phyloP scores from a whole-genome alignment of 1,140 invertebrate genomes.

The Monomorium pharaonis region DNA sequence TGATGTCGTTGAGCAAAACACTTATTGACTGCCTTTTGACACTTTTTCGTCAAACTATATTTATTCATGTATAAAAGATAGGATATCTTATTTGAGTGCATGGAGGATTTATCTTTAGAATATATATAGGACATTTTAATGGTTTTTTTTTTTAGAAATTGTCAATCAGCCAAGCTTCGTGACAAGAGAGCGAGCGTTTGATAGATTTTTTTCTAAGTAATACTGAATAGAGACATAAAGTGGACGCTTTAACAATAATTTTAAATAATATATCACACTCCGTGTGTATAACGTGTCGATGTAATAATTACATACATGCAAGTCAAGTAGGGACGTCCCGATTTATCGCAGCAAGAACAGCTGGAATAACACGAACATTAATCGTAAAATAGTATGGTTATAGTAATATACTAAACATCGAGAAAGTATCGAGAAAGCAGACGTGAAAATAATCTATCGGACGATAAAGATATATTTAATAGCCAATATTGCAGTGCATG shows the following conservation, averaged over 20 bases:
- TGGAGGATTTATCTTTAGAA: not conserved
- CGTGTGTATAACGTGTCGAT: not conserved
- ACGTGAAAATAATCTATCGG: slow-evolving; percentile 20
- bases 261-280: not conserved
- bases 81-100: slow-evolving; percentile 8
- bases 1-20: not conserved
- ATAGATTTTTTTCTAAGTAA: not conserved
- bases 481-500: not conserved
- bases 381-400: slow-evolving; percentile 10
- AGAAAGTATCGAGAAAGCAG: not conserved
- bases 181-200: not conserved
- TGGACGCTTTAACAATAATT: not conserved
- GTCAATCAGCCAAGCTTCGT: not conserved
- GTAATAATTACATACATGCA: slow-evolving; percentile 7
- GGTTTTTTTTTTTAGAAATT: not conserved
- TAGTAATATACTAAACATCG: not conserved
- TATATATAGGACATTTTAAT: not conserved
- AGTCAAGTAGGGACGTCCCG: not conserved
- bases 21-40: slow-evolving; percentile 33
- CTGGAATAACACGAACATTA: slow-evolving; percentile 17
- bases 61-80: not conserved
- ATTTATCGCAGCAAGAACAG: slow-evolving; percentile 4
- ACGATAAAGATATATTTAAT: slow-evolving; percentile 44
- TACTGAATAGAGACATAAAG: slow-evolving; percentile 21
- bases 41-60: not conserved